Evolutionary conservation across 1,140 invertebrate species (phyloP), one percentile per base, ranked within the genome.

Genomic region (Daktulosphaira vitifoliae): DNA sequence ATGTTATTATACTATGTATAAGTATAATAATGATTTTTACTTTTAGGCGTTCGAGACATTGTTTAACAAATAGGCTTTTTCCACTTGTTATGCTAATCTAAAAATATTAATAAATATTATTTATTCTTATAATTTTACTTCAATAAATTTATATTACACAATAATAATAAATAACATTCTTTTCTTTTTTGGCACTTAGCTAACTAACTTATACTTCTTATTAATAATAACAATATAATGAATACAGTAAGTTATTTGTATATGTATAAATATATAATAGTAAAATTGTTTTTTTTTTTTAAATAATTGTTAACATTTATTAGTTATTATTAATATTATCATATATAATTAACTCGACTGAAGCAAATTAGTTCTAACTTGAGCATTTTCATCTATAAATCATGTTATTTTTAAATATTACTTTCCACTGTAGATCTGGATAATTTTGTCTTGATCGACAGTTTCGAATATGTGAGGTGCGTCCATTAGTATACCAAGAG

Each of bases 391-490:
- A 68, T 67, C 66, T 66, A 67, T 53, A 65, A 65, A 62, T 62
- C 38, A 29, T 68, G 50, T 50, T 51, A 38, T 44, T 59, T 42
- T 29, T 25, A 23, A 46, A 33, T 33, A 6, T 33, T 88, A 92
- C 79, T 92, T 92, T 76, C 90, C 89, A 73, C 89, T 82, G 75
- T 96, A 93, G 72, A 92, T 91, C 78, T 93, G 89, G 71, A 96
- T 96, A 71, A 96, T 94, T 75, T 87, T 85, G 76, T 96, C 92
- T 78, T 98, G 94, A 78, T 98, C 95, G 56, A 98, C 92, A 74
- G 92, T 94, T 78, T 99, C 95, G 77, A 99, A 98, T 76, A 99
- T 98, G 78, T 98, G 92, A 29, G 96, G 96, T 1, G 96, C 96
- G 74, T 97, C 91, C 86, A 98, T 93, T n/a, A 99, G 78, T 69